A percentile compares a stretch with the other conserved stretches of the same genome.
phyloP scores from a whole-genome alignment of 2,113 vertebrate genomes.

The Serinus canaria region DNA sequence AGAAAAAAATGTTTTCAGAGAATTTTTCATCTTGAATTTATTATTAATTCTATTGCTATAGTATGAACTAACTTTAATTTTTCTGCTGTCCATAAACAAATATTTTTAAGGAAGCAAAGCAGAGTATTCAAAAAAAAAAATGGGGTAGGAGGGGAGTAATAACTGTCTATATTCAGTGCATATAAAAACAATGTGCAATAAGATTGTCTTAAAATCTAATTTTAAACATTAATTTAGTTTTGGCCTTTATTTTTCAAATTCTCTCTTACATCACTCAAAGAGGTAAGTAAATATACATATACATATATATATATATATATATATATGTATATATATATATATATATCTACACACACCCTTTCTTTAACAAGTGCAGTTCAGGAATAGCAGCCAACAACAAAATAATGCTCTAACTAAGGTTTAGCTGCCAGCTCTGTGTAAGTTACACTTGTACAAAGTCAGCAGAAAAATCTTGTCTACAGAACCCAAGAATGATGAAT shows the following conservation, averaged over 20 bases:
- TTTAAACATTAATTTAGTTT: not conserved
- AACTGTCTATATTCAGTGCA: not conserved
- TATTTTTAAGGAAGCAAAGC: not conserved
- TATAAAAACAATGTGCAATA: not conserved
- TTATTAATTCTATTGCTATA: not conserved
- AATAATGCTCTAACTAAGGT: not conserved
- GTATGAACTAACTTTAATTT: not conserved
- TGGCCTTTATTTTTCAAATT: not conserved
- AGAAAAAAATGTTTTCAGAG: constrained; percentile 17
- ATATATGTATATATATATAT: not conserved
- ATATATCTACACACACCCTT: not conserved
- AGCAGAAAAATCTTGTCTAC: not conserved
- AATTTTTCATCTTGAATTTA: not conserved
- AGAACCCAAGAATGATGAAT: not conserved
- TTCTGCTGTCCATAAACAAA: not conserved
- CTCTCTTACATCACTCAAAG: not conserved
- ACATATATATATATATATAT: not conserved
- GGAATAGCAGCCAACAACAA: not conserved
- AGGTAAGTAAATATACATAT: not conserved
- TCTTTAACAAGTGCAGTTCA: not conserved
- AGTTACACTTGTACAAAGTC: not conserved
- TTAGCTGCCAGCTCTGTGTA: not conserved
- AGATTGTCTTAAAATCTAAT: not conserved
- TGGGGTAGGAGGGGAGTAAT: not conserved
- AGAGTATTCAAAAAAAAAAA: not conserved